phyloP scores from a whole-genome alignment of 1,140 invertebrate species.

The Phymorhynchus buccinoides region DNA sequence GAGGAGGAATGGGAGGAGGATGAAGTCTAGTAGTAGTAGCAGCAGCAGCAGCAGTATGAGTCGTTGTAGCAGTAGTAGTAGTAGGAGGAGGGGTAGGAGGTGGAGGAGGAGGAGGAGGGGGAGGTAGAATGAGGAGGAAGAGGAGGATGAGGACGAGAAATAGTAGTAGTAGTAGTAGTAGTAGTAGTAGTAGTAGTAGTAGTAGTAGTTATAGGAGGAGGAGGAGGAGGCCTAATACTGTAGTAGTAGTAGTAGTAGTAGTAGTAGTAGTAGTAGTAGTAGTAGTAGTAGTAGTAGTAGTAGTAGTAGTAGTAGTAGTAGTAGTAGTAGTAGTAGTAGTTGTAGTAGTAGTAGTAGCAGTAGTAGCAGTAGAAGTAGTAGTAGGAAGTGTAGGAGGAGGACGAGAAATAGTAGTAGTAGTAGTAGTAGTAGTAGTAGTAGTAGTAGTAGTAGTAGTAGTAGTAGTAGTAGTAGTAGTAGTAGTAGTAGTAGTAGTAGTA shows the following conservation, averaged over 20 bases:
- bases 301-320: conserved; percentile 25
- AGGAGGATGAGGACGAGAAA: conserved; percentile 3
- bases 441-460: conserved; percentile 36
- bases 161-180: conserved; percentile 30
- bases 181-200: conserved; percentile 20
- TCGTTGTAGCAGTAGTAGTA: conserved; percentile 19
- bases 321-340: conserved; percentile 19
- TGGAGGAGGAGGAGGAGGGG: no score
- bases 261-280: conserved; percentile 28
- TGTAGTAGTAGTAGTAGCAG: conserved; percentile 9
- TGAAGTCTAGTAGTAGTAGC: no score
- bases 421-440: conserved; percentile 31
- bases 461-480: conserved; percentile 31
- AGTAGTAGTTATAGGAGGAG: background rate
- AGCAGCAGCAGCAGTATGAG: no score
- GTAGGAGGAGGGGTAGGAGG: no score
- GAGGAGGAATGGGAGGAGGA: background rate
- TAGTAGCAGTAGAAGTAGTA: conserved; percentile 35
- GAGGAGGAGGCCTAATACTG: no score
- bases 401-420: conserved; percentile 8
- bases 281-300: conserved; percentile 28
- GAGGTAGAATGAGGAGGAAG: no score
- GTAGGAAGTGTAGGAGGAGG: no score
- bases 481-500: conserved; percentile 38
- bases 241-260: no score